Evolutionary conservation across 2,797 vertebrate genomes (phyloP), one percentile per base, ranked within the genome.

Genomic region (Gephyroberyx darwinii): DNA sequence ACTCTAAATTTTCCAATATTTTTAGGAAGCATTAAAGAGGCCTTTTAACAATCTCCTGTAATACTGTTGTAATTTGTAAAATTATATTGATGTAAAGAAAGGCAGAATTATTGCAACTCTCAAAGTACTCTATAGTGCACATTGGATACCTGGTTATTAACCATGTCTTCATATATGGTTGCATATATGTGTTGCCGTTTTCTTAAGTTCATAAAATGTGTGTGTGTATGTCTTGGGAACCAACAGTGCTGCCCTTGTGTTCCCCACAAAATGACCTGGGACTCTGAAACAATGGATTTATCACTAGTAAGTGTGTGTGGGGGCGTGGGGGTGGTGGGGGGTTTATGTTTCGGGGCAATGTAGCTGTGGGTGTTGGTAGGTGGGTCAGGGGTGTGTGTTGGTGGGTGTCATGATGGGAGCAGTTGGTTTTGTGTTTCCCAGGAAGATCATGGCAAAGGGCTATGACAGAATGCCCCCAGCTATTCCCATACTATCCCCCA

Each of bases 71-170:
- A 13, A 30, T 37, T 35, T 8, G 41, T 60, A 2, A 70, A 58
- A 64, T 55, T 30, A 52, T 31, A 35, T 62, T n/a, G 7, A 58
- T 72, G 48, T 80, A 35, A 41, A 74, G 71, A 83, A 86, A 75
- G 82, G 88, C 89, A 91, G 82, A 92, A 89, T 82, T 16, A 82
- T n/a, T 66, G 52, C 35, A 69, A 56, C 30, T 43, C 45, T 73
- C 10, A 80, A 30, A 57, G 47, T 68, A 10, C 51, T 47, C 10
- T 55, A 48, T 75, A 30, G 33, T 39, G 39, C 31, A 60, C 30
- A 69, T 20, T 92, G 88, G 80, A 84, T 93, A 92, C 88, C 86
- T 83, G 77, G 75, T 91, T 84, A 92, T 91, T 92, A 93, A 92
- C 89, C 64, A 5, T 12, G 5, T n/a, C 14, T 12, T 65, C 1